Evolutionary conservation across 1,140 invertebrate genomes (phyloP), one percentile per base, ranked within the genome.

Genomic region (Ylistrum balloti): DNA sequence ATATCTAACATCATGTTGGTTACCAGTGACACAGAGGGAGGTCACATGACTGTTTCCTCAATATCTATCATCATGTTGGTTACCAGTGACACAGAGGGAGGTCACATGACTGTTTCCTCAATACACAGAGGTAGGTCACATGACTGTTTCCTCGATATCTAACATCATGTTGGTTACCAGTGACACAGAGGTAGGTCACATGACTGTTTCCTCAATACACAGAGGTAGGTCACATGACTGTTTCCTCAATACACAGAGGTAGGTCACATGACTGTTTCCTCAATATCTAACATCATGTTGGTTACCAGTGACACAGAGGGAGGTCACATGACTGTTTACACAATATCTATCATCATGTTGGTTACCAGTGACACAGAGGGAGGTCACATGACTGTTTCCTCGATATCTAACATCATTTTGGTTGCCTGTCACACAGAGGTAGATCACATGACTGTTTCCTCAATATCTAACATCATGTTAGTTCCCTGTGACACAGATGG

Each of bases 191-290:
- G n/a, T n/a, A n/a, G n/a, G n/a, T n/a, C n/a, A n/a, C n/a, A n/a
- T n/a, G n/a, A n/a, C n/a, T n/a, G n/a, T n/a, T n/a, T n/a, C n/a
- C n/a, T n/a, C n/a, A n/a, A n/a, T n/a, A n/a, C n/a, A n/a, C n/a
- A n/a, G n/a, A n/a, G n/a, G n/a, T n/a, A n/a, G n/a, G 45, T 48
- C 45, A 48, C 45, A 48, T 48, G 45, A 48, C 45, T 38, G n/a
- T n/a, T n/a, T n/a, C 35, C 13, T 20, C 45, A 48, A 48, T 48
- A 22, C 22, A 22, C 45, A 3, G 20, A 17, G 45, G 22, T 20
- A 48, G n/a, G 45, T 48, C 45, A 48, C 45, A 48, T 48, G 45
- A 48, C 45, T 20, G n/a, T n/a, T n/a, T n/a, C 35, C 13, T 13
- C 45, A 48, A 17, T 48, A 48, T 48, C 1, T 48, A 17, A 48